A percentile compares a stretch with the other conserved stretches of the same genome.
Evolutionary conservation across 2,113 vertebrate genomes (phyloP).

Genomic region (Gasterosteus aculeatus): DNA sequence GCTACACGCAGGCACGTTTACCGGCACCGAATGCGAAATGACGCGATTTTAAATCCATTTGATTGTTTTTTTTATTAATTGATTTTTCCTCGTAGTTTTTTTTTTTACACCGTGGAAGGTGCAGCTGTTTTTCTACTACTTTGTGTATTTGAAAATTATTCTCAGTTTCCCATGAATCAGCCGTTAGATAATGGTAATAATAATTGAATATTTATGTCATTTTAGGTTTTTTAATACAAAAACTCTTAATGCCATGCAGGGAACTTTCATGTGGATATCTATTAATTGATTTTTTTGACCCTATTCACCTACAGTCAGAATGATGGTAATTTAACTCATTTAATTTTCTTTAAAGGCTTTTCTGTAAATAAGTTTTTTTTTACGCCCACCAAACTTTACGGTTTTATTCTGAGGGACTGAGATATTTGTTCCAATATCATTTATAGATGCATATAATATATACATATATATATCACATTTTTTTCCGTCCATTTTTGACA

Average conservation of each 20-base stretch:
- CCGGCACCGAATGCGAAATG: too few species aligned
- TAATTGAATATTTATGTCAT: too few species aligned
- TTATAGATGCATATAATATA: not conserved
- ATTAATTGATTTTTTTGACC: not conserved
- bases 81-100: not conserved
- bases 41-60: too few species aligned
- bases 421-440: not conserved
- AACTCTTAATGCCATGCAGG: not conserved
- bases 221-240: too few species aligned
- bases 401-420: not conserved
- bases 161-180: not conserved
- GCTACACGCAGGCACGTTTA: constrained; percentile 90
- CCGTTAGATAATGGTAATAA: not conserved
- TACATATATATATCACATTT: too few species aligned
- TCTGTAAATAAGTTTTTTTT: not conserved
- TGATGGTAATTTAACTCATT: not conserved
- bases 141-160: not conserved
- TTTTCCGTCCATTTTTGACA: too few species aligned
- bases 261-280: not conserved
- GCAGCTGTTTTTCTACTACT: not conserved
- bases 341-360: not conserved
- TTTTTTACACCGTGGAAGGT: not conserved
- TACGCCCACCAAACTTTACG: not conserved
- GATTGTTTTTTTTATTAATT: too few species aligned
- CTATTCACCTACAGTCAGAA: not conserved